Evolutionary conservation across 1,140 invertebrate species (phyloP), one percentile per base, ranked within the genome.

Genomic region (Drosophila athabasca): DNA sequence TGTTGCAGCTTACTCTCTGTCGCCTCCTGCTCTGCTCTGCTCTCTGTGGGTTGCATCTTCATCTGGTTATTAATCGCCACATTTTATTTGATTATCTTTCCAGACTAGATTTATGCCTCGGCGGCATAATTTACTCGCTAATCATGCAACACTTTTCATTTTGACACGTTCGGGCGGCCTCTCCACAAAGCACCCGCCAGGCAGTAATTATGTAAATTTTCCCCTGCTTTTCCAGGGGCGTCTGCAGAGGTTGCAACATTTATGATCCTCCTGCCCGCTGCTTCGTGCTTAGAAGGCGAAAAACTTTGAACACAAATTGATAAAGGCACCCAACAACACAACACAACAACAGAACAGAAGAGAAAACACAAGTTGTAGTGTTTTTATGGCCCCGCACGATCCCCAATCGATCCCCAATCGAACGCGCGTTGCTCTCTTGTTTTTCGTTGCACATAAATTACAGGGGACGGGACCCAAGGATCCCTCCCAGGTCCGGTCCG

Each of bases 141-240:
- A 85, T 85, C 82, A 85, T 85, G 82, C 82, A 85, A 85, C 82
- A 87, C 82, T 87, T 85, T 85, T 85, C 82, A 85, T 85, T 85
- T 85, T 82, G 82, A 85, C 82, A 85, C 82, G 82, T 85, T 85
- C 75, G 68, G 35, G 9, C 35, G 35, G 35, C 11, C 3, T 70
- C 77, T 59, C 66, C 71, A 71, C 72, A 84, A 87, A 82, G 78
- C 69, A 74, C 78, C 35, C 78, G 82, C 78, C 74, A 85, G 82
- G 35, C 82, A 79, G 82, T 82, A 85, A 85, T 85, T 85, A 85
- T 85, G 82, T 82, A 81, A 85, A 85, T 85, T 85, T 69, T 49
- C 24, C 11, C 41, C 68, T 29, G 44, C 48, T 48, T 29, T 60
- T 45, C 49, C 57, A 35, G 49, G 50, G 35, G 35, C 35, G 11